Conservation (phyloP, 2,113 vertebrate species). For the Pyxicephalus adspersus region DNA sequence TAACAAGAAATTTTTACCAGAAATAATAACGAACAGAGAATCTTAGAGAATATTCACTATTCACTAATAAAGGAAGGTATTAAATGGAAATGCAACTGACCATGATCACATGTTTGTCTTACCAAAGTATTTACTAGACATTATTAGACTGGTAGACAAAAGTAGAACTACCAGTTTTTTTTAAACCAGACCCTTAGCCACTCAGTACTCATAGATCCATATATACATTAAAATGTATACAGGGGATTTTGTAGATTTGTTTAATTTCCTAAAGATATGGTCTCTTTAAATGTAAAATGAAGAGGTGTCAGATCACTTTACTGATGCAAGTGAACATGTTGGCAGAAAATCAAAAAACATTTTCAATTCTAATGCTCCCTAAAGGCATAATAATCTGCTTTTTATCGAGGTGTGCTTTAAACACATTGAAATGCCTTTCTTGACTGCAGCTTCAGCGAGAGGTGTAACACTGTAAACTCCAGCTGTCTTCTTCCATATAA, state of each 20-base stretch:
- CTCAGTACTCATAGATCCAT: too few species aligned
- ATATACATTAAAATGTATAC: too few species aligned
- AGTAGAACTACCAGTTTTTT: too few species aligned
- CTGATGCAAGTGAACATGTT: background rate
- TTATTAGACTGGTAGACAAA: too few species aligned
- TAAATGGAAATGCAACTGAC: too few species aligned
- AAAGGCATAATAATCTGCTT: background rate
- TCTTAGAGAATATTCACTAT: too few species aligned
- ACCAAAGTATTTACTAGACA: too few species aligned
- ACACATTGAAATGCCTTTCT: background rate
- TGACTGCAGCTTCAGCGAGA: conserved; percentile 19
- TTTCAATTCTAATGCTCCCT: background rate
- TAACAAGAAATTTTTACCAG: too few species aligned
- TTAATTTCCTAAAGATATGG: background rate
- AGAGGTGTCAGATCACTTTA: background rate
- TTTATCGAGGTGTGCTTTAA: background rate
- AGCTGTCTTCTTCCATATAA: conserved; percentile 29
- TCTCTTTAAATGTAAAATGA: background rate
- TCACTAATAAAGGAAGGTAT: too few species aligned
- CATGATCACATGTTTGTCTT: too few species aligned
- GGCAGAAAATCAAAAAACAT: background rate
- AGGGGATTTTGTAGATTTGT: background rate
- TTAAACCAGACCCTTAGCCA: too few species aligned
- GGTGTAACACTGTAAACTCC: background rate
- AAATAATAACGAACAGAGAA: too few species aligned